Conservation (phyloP, 2,113 vertebrate species). For the Lepus timidus region DNA sequence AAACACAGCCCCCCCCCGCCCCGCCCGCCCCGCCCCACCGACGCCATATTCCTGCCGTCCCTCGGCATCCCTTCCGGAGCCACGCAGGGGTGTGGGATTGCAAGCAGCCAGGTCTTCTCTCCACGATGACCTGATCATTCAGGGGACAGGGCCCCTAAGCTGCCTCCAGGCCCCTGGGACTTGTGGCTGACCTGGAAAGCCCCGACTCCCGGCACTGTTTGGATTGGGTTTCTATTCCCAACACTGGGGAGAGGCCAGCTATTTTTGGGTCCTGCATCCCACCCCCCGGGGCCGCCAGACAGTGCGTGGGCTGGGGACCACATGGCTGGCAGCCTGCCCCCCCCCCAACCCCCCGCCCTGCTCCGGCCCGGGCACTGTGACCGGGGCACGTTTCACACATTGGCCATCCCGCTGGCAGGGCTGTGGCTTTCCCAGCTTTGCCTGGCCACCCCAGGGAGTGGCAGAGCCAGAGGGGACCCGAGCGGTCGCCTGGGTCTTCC, state of each 20-base stretch:
- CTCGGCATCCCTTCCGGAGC: background rate
- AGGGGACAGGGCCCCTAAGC: conserved; percentile 45
- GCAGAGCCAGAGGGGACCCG: background rate
- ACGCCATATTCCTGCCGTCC: background rate
- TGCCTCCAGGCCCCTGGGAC: conserved; percentile 34
- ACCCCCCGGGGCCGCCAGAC: conserved; percentile 79
- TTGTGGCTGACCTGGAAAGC: conserved; percentile 78
- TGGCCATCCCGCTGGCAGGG: background rate
- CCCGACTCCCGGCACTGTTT: conserved; percentile 80
- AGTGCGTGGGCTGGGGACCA: conserved; percentile 79
- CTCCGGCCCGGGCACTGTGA: background rate
- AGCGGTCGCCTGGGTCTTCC: background rate
- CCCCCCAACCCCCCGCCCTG: background rate
- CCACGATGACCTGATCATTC: background rate
- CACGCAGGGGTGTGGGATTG: conserved; percentile 15
- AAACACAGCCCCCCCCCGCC: background rate
- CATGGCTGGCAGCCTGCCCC: conserved; percentile 69
- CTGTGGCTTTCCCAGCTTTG: background rate
- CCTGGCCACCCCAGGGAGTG: background rate
- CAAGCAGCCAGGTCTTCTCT: conserved; percentile 44
- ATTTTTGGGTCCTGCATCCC: conserved; percentile 79
- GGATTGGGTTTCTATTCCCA: conserved; percentile 83
- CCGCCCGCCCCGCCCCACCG: too few relatives aligned
- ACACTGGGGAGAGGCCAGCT: conserved; percentile 77
- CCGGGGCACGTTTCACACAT: conserved; percentile 72